A percentile compares a stretch with the other conserved stretches of the same genome.
These are phyloP conservation scores for Psittacus erithacus DNA, from an alignment of 2,113 vertebrate species.

Conservation along the genomic window DNA sequence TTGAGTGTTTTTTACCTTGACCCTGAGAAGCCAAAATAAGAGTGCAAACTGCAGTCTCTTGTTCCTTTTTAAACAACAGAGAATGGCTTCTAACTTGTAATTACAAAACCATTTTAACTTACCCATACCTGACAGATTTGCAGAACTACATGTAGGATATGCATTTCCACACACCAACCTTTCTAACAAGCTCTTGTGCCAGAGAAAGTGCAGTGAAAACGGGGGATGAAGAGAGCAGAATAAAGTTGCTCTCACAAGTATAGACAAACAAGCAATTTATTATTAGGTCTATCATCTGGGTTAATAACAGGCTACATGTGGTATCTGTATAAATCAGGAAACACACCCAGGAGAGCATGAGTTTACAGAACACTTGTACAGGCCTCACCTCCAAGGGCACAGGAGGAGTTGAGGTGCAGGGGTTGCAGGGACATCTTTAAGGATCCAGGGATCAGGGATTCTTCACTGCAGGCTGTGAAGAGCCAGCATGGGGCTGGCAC, in stretches of 20 bases:
- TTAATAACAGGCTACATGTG: not conserved
- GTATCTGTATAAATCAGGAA: not conserved
- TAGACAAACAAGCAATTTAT: not conserved
- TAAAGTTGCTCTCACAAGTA: not conserved
- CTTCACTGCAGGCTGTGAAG: no score
- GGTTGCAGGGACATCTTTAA: not conserved
- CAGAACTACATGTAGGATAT: not conserved
- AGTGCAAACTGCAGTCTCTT: not conserved
- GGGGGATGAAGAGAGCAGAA: not conserved
- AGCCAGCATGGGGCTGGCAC: not conserved
- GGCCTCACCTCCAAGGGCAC: not conserved
- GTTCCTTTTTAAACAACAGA: not conserved
- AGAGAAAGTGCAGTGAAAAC: not conserved
- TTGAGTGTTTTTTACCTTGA: not conserved
- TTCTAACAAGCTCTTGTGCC: fast-evolving
- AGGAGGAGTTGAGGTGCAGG: not conserved
- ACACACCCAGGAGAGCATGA: not conserved
- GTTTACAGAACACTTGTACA: not conserved
- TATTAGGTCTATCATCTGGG: not conserved
- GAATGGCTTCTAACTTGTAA: not conserved
- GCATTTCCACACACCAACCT: not conserved
- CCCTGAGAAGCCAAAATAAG: not conserved
- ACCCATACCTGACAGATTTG: not conserved
- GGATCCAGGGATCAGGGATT: not conserved
- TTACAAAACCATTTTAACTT: not conserved